Evolutionary conservation across 2,888 invertebrate species (phyloP).

Genomic region (Agrotis puta): DNA sequence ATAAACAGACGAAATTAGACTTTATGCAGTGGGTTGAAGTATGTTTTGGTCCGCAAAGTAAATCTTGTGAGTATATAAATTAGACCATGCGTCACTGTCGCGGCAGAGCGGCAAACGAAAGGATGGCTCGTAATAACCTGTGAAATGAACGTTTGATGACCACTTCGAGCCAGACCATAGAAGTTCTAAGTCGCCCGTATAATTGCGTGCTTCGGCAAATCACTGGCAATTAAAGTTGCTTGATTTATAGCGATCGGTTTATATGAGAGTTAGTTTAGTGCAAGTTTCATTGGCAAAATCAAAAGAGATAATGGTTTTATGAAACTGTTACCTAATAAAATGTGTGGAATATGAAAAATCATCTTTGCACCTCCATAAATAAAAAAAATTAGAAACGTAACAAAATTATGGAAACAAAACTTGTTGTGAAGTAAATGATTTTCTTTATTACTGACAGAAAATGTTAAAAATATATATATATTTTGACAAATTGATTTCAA

Average conservation of each 20-base stretch:
- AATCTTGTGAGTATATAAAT: conserved; percentile 80
- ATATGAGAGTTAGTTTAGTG: conserved; percentile 19
- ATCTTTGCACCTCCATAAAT: too few relatives aligned
- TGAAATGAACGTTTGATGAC: conserved; percentile 86
- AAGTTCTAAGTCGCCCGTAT: conserved; percentile 66
- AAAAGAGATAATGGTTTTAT: neutral
- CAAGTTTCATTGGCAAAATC: neutral
- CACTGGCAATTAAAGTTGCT: conserved; percentile 67
- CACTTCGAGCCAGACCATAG: conserved; percentile 74
- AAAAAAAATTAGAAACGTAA: neutral
- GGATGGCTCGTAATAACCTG: conserved; percentile 84
- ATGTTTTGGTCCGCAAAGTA: conserved; percentile 62
- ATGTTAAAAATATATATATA: too few relatives aligned
- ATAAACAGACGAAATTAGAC: conserved; percentile 68
- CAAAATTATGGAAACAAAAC: neutral
- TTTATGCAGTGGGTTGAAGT: conserved; percentile 68
- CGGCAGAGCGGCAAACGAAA: conserved; percentile 74
- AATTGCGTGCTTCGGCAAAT: conserved; percentile 72
- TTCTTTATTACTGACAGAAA: too few relatives aligned
- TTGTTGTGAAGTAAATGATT: neutral
- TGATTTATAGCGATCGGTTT: conserved; percentile 51
- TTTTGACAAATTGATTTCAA: too few relatives aligned
- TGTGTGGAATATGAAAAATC: too few relatives aligned
- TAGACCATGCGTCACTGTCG: conserved; percentile 88
- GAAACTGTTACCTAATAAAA: neutral